Percentiles rank a stretch among this genome's conserved stretches.
Evolutionary conservation across 2,888 invertebrate genomes (phyloP).

Genomic region (Anagyrus pseudococci): DNA sequence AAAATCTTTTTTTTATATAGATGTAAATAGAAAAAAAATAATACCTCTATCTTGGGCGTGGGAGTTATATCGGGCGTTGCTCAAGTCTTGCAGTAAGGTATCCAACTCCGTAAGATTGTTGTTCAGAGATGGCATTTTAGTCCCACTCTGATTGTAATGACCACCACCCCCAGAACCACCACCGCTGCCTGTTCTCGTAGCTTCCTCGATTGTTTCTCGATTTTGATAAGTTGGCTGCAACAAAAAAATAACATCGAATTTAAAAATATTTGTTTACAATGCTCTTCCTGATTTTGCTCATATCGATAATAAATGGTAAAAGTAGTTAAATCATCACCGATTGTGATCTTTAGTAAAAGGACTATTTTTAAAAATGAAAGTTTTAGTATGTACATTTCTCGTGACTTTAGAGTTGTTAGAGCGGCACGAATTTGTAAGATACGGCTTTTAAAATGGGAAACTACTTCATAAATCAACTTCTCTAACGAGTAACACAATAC

Average conservation of each 20-base stretch:
- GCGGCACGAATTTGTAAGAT: no score
- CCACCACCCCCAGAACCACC: conserved; percentile 38
- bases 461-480: no score
- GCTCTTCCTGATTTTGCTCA: no score
- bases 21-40: conserved; percentile 33
- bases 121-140: conserved; percentile 65
- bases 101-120: conserved; percentile 91
- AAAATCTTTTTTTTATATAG: no score
- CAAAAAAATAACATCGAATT: conserved; percentile 23
- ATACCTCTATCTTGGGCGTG: conserved; percentile 62
- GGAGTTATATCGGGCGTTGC: conserved; percentile 74
- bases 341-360: no score
- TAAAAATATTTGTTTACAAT: background rate
- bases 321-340: no score
- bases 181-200: conserved; percentile 61
- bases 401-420: no score
- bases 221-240: conserved; percentile 74
- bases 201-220: conserved; percentile 64
- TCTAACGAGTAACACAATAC: no score
- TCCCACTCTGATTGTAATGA: conserved; percentile 49
- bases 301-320: no score
- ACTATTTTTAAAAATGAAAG: no score
- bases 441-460: no score
- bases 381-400: no score
- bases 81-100: conserved; percentile 88